A percentile compares a stretch with the other conserved stretches of the same genome.
These are phyloP conservation scores for Mugil cephalus DNA, from an alignment of 2,113 vertebrate genomes.

Conservation along the genomic window DNA sequence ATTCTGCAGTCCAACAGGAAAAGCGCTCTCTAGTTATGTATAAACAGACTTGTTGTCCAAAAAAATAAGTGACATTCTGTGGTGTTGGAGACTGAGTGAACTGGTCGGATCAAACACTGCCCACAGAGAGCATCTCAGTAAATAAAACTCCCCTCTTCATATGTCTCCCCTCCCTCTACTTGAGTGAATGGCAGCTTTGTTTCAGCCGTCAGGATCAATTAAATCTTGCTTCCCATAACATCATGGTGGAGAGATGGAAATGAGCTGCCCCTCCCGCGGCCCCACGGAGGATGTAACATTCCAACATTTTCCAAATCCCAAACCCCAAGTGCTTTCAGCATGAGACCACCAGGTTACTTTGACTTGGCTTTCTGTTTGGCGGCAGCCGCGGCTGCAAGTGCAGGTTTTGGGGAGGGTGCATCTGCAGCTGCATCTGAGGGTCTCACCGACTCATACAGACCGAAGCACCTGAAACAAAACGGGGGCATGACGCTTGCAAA, in stretches of 20 bases:
- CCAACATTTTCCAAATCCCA: constrained; percentile 59
- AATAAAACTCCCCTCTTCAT: constrained; percentile 62
- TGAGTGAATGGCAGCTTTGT: constrained; percentile 74
- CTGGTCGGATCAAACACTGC: constrained; percentile 30
- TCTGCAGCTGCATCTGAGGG: constrained; percentile 41
- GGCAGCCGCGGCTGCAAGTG: constrained; percentile 34
- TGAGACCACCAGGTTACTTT: constrained; percentile 68
- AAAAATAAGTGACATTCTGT: constrained; percentile 20
- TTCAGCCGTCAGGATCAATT: constrained; percentile 70
- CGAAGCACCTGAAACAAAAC: constrained; percentile 64
- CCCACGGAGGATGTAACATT: constrained; percentile 56
- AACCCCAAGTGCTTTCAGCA: constrained; percentile 20
- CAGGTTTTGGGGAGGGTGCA: constrained; percentile 48
- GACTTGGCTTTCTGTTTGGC: constrained; percentile 81
- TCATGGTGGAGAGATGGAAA: constrained; percentile 59
- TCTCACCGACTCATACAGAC: constrained; percentile 58
- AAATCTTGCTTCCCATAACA: constrained; percentile 67
- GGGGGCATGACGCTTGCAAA: background rate
- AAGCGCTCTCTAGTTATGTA: constrained; percentile 26
- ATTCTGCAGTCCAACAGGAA: constrained; percentile 44
- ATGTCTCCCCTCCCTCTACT: constrained; percentile 37
- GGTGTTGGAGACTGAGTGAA: constrained; percentile 56
- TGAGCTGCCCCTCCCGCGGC: constrained; percentile 52
- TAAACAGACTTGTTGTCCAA: constrained; percentile 46
- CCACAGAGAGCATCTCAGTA: constrained; percentile 62